Evolutionary conservation across 2,888 invertebrate genomes (phyloP), one percentile per base, ranked within the genome.

Genomic region (Eristalinus aeneus): DNA sequence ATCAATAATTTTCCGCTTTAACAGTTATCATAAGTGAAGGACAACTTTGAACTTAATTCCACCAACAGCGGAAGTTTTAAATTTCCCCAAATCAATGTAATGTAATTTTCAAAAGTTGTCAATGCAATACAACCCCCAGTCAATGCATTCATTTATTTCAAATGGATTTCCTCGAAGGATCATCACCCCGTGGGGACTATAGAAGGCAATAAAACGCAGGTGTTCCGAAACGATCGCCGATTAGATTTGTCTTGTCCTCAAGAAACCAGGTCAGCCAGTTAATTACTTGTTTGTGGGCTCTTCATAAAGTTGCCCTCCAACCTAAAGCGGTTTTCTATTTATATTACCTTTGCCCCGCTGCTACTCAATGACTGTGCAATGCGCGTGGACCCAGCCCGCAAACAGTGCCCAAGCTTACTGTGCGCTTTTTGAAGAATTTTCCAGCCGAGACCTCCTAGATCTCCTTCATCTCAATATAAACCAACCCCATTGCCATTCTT

Each of bases 401-500:
- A 69, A 74, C 53, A 60, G 22, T 58, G 39, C 46, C 16, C 46
- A 31, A 36, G 27, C 32, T 46, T 16, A 46, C 39, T 16, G 46
- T 46, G 46, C 46, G 46, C 46, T 46, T 46, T 46, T 46, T 46
- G 46, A 46, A 46, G 46, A n/a, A 46, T 46, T 16, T 46, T 16
- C 46, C 46, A 46, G 46, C 12, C 12, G 8, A 46, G 46, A 46
- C 46, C 46, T 46, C 46, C 65, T 60, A 54, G 71, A 76, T 36
- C 22, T 36, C 56, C 53, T 10, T 31, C 46, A 10, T 16, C 76
- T 68, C 54, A 78, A 58, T 64, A 58, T 56, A 82, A 77, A 73
- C 77, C 81, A 71, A 82, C 53, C 80, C 81, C 60, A 76, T 85
- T 76, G 68, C 72, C 72, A 86, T 77, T 73, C 54, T 53, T 39